A percentile compares a stretch with the other conserved stretches of the same genome.
These are phyloP conservation scores for Teleopsis dalmanni DNA, from an alignment of 1,140 invertebrate genomes.

Conservation along the genomic window DNA sequence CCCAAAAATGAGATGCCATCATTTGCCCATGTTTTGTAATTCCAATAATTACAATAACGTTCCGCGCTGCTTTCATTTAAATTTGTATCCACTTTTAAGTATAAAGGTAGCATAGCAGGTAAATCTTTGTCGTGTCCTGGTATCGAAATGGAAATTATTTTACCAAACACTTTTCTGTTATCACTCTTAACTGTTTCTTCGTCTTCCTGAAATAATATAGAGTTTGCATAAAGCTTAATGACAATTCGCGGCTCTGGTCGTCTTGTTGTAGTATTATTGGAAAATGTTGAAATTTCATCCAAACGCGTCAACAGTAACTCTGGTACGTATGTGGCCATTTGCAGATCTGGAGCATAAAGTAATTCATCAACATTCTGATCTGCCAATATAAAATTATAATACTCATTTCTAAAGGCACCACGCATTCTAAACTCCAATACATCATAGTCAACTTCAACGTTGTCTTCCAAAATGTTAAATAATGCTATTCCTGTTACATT, in stretches of 20 bases:
- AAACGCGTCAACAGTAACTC: conserved; percentile 41
- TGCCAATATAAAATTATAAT: conserved; percentile 43
- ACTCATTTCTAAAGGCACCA: conserved; percentile 43
- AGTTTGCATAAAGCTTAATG: conserved; percentile 50
- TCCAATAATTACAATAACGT: conserved; percentile 52
- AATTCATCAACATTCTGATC: conserved; percentile 46
- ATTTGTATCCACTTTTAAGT: conserved; percentile 27
- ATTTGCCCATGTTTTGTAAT: conserved; percentile 50
- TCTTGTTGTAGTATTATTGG: conserved; percentile 1
- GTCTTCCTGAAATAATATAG: conserved; percentile 49
- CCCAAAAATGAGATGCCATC: conserved; percentile 38
- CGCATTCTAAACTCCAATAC: conserved; percentile 8
- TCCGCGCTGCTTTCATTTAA: conserved; percentile 18
- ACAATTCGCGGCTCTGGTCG: conserved; percentile 30
- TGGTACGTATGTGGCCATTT: conserved; percentile 50
- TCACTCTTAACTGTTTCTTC: conserved; percentile 20
- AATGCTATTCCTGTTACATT: conserved; percentile 54
- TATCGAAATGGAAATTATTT: conserved; percentile 50
- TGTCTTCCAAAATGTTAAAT: conserved; percentile 16
- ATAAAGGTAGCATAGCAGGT: conserved; percentile 46
- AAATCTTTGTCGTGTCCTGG: conserved; percentile 49
- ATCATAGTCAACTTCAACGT: neutral
- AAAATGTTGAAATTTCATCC: conserved; percentile 20
- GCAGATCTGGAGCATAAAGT: conserved; percentile 45
- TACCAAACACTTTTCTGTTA: conserved; percentile 29